These are phyloP conservation scores for Eospalax fontanierii DNA, from an alignment of 2,797 vertebrate species.

Conservation along the genomic window DNA sequence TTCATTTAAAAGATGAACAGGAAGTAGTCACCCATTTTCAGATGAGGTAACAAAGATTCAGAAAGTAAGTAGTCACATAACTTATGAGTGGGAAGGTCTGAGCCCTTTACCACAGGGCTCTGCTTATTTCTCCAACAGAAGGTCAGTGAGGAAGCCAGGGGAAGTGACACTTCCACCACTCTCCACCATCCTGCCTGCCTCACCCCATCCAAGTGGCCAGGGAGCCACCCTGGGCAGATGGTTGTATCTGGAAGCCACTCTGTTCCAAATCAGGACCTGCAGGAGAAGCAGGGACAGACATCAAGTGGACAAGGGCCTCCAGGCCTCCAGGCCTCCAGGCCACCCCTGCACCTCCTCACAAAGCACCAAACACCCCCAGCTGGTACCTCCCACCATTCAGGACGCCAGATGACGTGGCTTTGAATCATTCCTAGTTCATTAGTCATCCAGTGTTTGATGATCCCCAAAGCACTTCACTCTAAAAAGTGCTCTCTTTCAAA, in stretches of 20 bases:
- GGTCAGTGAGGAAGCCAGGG: background rate
- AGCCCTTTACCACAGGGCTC: background rate
- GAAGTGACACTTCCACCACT: background rate
- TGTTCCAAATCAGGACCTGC: background rate
- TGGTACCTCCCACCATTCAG: background rate
- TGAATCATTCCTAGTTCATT: background rate
- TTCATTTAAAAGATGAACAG: background rate
- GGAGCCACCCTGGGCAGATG: background rate
- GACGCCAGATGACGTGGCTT: background rate
- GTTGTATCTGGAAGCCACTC: background rate
- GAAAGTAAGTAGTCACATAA: background rate
- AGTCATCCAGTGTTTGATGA: background rate
- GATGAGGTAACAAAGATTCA: background rate
- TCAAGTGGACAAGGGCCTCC: background rate
- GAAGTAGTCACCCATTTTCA: background rate
- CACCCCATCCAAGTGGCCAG: background rate
- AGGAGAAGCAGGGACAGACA: background rate
- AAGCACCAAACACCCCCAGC: background rate
- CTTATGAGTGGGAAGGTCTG: background rate
- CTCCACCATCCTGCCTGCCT: background rate
- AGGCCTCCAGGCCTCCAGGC: background rate
- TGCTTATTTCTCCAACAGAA: background rate
- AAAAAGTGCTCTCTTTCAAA: constrained; percentile 44
- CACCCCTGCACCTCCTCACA: background rate
- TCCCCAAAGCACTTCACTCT: background rate